These are phyloP conservation scores for Agapetus fuscipes DNA, from an alignment of 2,888 invertebrate genomes.

Conservation along the genomic window DNA sequence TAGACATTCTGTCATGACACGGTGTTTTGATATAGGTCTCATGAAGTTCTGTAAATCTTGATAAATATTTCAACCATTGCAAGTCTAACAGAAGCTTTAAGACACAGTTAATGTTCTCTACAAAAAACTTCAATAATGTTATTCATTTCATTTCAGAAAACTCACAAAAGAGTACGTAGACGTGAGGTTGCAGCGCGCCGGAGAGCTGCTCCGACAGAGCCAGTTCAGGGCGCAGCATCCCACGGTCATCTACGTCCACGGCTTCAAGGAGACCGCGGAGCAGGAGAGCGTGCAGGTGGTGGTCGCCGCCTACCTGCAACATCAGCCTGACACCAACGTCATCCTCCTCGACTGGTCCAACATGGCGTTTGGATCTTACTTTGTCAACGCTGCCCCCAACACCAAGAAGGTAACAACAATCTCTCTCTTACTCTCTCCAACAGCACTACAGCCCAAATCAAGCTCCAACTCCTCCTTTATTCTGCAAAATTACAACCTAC, in stretches of 20 bases:
- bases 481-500: not conserved
- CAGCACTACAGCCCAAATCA: no score
- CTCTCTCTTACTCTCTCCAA: no score
- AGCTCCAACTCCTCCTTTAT: no score
- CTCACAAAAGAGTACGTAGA: slow-evolving; percentile 16
- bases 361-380: slow-evolving; percentile 36
- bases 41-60: no score
- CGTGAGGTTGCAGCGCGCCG: slow-evolving; percentile 14
- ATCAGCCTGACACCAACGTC: slow-evolving; percentile 34
- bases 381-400: slow-evolving; percentile 34
- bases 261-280: slow-evolving; percentile 31
- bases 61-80: no score
- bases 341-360: slow-evolving; percentile 39
- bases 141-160: slow-evolving; percentile 6
- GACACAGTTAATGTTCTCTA: no score
- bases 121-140: no score
- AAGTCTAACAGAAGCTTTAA: no score
- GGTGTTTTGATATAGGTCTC: no score
- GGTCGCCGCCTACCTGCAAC: slow-evolving; percentile 30
- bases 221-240: slow-evolving; percentile 23
- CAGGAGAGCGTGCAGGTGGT: slow-evolving; percentile 38
- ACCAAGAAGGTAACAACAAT: slow-evolving; percentile 33
- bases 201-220: slow-evolving; percentile 11
- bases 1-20: no score
- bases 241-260: slow-evolving; percentile 38